Percentiles rank a stretch among this genome's conserved stretches.
phyloP scores from a whole-genome alignment of 2,888 invertebrate species.

The Hyles lineata region DNA sequence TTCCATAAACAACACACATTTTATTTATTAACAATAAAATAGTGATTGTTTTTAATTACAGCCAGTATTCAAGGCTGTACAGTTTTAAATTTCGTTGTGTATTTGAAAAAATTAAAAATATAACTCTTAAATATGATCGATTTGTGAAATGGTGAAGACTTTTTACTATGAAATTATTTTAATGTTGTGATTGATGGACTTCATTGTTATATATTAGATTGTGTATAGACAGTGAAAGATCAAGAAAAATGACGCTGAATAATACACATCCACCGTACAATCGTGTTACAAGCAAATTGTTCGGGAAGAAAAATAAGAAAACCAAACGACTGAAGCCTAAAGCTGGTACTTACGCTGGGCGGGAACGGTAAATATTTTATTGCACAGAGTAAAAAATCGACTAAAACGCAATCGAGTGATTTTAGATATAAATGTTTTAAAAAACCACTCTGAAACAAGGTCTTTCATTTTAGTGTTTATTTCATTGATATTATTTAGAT shows the following conservation, averaged over 20 bases:
- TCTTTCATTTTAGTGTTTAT: not conserved
- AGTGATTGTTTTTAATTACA: not conserved
- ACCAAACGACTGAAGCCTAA: conserved; percentile 68
- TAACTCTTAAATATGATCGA: not conserved
- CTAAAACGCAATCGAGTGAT: not conserved
- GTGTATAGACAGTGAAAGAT: not conserved
- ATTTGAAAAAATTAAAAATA: not conserved
- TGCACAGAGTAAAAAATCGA: not conserved
- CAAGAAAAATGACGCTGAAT: conserved; percentile 65
- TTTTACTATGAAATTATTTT: conserved; percentile 9
- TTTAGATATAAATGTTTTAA: not conserved
- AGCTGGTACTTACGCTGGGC: conserved; percentile 70
- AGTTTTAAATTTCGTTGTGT: conserved; percentile 2
- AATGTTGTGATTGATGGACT: conserved; percentile 20
- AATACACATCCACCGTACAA: conserved; percentile 66
- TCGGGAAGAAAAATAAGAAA: conserved; percentile 77
- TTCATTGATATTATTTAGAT: not conserved
- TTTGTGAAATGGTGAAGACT: conserved; percentile 29
- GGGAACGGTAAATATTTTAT: conserved; percentile 66
- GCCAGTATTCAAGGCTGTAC: conserved; percentile 12
- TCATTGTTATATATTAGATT: conserved; percentile 3
- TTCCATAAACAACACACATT: not conserved
- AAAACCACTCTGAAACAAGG: not conserved
- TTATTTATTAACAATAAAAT: not conserved
- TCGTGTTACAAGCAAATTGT: conserved; percentile 70